A percentile compares a stretch with the other conserved stretches of the same genome.
These are phyloP conservation scores for Zelostemma sp. DNA, from an alignment of 1,140 invertebrate species.

Conservation along the genomic window DNA sequence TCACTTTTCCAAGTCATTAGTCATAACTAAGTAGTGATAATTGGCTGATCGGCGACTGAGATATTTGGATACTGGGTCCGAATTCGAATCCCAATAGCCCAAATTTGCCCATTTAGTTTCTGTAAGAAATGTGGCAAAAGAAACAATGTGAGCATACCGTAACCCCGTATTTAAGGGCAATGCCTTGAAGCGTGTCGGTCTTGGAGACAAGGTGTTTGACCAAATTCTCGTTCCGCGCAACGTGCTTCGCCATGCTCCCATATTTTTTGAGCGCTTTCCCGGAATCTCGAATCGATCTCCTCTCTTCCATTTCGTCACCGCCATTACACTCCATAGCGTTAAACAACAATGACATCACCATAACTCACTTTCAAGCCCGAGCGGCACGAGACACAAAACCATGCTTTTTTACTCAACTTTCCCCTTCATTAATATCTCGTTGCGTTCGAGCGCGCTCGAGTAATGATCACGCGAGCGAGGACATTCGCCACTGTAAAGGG, in stretches of 20 bases:
- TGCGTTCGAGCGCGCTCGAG: no score
- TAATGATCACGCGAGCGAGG: no score
- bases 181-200: constrained; percentile 91
- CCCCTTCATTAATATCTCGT: constrained; percentile 17
- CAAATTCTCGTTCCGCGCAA: constrained; percentile 76
- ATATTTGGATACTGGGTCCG: no score
- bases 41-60: no score
- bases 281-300: constrained; percentile 85
- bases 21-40: no score
- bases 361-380: constrained; percentile 18
- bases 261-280: constrained; percentile 88
- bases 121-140: no score
- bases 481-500: no score
- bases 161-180: constrained; percentile 92
- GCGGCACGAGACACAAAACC: background rate
- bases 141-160: constrained; percentile 78
- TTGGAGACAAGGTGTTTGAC: constrained; percentile 84
- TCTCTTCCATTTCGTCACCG: constrained; percentile 84
- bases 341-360: constrained; percentile 33
- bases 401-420: constrained; percentile 6
- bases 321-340: constrained; percentile 55
- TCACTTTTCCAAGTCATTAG: no score
- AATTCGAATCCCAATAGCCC: no score
- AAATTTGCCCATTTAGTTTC: no score
- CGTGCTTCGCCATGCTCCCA: constrained; percentile 84